Conservation (phyloP, 2,888 invertebrate species). For the Biston stratarius region DNA sequence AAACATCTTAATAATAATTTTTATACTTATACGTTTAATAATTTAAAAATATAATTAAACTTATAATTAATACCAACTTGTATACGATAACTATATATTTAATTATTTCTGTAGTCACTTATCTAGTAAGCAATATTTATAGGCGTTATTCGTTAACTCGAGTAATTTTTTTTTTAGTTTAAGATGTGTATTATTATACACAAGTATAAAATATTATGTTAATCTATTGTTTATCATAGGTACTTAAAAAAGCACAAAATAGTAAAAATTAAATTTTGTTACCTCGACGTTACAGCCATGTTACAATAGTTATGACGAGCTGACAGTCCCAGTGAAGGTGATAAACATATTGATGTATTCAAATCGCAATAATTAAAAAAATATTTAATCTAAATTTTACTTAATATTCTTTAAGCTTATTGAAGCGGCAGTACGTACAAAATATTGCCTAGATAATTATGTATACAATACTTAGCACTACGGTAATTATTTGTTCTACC, state of each 20-base stretch:
- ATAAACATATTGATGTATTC: no score
- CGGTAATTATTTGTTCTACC: conserved; percentile 1
- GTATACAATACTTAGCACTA: conserved; percentile 1
- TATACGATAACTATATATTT: conserved; percentile 13
- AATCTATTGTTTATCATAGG: no score
- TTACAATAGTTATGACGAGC: no score
- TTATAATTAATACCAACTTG: neutral
- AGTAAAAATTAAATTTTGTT: no score
- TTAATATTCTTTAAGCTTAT: neutral
- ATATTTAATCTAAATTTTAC: no score
- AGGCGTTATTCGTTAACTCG: neutral
- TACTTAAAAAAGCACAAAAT: no score
- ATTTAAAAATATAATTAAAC: conserved; percentile 16
- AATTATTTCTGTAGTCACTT: neutral
- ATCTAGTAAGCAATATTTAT: neutral
- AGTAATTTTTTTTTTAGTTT: no score
- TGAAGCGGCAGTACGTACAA: neutral
- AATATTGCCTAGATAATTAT: neutral
- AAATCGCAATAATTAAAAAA: no score
- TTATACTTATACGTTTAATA: conserved; percentile 26
- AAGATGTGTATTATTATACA: no score
- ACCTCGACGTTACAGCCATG: no score
- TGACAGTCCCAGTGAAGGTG: no score
- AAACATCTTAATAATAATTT: conserved; percentile 18
- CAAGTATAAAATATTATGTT: neutral